Conservation (phyloP, 2,888 invertebrate genomes). For the Alloplasta piceator region DNA sequence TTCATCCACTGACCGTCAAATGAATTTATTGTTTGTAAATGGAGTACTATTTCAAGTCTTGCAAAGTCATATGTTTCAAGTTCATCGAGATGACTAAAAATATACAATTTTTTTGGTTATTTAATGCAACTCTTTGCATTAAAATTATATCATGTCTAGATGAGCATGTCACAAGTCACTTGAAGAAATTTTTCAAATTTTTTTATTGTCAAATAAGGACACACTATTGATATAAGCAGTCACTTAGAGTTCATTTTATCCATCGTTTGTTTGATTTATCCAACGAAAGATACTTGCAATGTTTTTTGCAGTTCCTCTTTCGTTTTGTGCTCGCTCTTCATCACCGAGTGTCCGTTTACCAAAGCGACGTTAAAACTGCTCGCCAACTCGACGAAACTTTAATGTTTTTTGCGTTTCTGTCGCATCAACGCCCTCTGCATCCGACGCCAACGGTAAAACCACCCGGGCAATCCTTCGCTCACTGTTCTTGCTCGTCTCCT, state of each 20-base stretch:
- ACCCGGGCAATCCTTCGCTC: conserved; percentile 7
- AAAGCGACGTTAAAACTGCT: conserved; percentile 31
- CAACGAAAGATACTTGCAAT: background rate
- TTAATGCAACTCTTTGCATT: too few relatives aligned
- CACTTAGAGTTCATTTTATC: too few relatives aligned
- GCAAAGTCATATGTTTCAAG: conserved; percentile 6
- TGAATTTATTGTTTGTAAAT: conserved; percentile 24
- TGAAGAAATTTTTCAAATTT: too few relatives aligned
- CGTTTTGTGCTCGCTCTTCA: background rate
- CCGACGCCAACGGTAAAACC: conserved; percentile 24
- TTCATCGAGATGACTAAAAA: background rate
- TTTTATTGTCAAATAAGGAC: too few relatives aligned
- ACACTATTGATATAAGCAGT: too few relatives aligned
- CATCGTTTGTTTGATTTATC: background rate
- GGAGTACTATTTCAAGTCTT: conserved; percentile 2
- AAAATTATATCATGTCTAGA: too few relatives aligned
- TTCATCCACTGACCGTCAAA: conserved; percentile 1
- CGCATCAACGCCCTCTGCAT: conserved; percentile 35
- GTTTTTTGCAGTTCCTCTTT: background rate
- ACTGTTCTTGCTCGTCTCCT: background rate
- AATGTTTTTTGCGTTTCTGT: conserved; percentile 18
- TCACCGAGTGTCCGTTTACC: background rate
- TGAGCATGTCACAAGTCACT: background rate
- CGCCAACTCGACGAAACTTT: conserved; percentile 32
- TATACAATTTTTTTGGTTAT: too few relatives aligned